These are phyloP conservation scores for Xiphophorus hellerii DNA, from an alignment of 2,113 vertebrate species.

Conservation along the genomic window DNA sequence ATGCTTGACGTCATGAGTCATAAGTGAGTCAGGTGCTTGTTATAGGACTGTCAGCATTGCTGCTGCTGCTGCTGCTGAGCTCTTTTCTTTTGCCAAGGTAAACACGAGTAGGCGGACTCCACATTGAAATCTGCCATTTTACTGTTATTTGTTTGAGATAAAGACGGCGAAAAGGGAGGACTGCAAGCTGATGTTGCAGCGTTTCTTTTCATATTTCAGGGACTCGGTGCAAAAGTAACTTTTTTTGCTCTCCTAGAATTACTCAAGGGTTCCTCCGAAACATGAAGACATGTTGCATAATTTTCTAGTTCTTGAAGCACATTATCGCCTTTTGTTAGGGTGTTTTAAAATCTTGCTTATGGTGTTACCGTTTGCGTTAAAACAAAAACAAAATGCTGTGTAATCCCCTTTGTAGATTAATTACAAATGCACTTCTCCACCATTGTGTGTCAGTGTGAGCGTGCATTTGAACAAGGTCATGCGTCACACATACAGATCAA, in stretches of 20 bases:
- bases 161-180: background rate
- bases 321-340: too few relatives aligned
- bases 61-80: slow-evolving; percentile 1
- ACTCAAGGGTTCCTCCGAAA: background rate
- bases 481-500: slow-evolving; percentile 11
- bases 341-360: background rate
- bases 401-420: background rate
- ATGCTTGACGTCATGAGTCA: slow-evolving; percentile 37
- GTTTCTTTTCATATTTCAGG: background rate
- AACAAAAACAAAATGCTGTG: background rate
- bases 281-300: too few relatives aligned
- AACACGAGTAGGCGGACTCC: slow-evolving; percentile 20
- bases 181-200: background rate
- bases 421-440: background rate
- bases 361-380: background rate
- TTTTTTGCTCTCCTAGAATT: background rate
- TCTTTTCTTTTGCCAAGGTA: slow-evolving; percentile 34
- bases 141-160: slow-evolving; percentile 4
- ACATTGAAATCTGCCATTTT: slow-evolving; percentile 5
- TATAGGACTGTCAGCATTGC: slow-evolving; percentile 20
- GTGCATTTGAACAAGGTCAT: slow-evolving; percentile 9
- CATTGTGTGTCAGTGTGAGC: background rate
- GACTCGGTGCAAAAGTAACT: too few relatives aligned
- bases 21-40: slow-evolving; percentile 42
- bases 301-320: too few relatives aligned